Base-by-base conservation (phyloP, 30 jellyfish, hydroid and myxozoan genomes). In the Cassiopea andromeda region DNA sequence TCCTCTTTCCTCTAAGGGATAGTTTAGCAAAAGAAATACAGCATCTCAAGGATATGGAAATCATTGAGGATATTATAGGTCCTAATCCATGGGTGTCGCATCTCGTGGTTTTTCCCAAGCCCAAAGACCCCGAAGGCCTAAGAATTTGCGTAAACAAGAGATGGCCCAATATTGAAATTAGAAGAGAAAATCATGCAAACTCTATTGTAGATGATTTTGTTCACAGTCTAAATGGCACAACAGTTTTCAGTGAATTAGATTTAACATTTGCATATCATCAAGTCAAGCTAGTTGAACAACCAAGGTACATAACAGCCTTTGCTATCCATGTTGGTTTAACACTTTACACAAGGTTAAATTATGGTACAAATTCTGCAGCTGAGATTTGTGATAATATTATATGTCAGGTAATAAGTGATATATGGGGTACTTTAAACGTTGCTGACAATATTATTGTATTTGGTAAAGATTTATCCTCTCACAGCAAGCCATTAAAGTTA, bases 1-100 rank as follows among this genome's bases (percentile, higher is more conserved):
- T 83, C 61, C 92, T 87, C 19, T 83, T 17, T 69, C 85, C 49
- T 46, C n/a, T 83, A n/a, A 66, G 85, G 49, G 72, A 83, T 43
- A 46, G 49, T 7, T 67, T 83, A 69, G 73, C 70, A 4, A 66
- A 83, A 67, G 85, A 67, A 38, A 67, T 83, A 46, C 27, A 66
- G 46, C 44, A 17, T 27, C 47, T 83, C 19, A 17, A 64, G 43
- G 92, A 83, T 45, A 12, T 19, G 46, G 85, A 46, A 15, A 83
- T 83, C 44, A 69, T 83, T 27, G 92, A 83, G 47, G 74, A 58
- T 14, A 78, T 70, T 57, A 87, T 67, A 4, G 87, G 58, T 4
- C 67, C 89, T 44, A 85, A 91, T 7, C 93, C 93, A 15, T 85
- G 83, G 83, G 69, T 85, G n/a, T 77, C 86, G 9, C 93, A 80